Conservation (phyloP, 64 coral and sea anemone species). For the Montipora sp. region DNA sequence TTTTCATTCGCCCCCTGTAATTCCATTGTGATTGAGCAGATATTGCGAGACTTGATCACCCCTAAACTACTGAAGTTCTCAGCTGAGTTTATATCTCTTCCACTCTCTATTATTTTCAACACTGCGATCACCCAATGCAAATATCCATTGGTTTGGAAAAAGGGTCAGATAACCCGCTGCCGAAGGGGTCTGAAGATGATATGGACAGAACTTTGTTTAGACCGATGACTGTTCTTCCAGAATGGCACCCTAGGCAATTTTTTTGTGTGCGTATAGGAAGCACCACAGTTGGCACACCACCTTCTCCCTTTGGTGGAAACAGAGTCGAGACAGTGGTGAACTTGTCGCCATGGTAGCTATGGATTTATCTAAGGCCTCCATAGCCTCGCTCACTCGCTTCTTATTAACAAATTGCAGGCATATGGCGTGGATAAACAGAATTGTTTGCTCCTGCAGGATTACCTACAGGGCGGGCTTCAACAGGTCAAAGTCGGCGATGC, state of each 20-base stretch:
- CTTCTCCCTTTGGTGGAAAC: constrained; percentile 4
- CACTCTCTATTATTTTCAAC: not conserved
- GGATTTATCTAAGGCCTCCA: constrained; percentile 29
- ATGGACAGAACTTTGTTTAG: constrained; percentile 17
- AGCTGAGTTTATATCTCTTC: not conserved
- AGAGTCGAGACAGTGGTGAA: not conserved
- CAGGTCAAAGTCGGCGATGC: not conserved
- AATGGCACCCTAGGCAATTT: not conserved
- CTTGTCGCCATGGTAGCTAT: constrained; percentile 22
- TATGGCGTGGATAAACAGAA: not conserved
- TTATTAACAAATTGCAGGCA: no score
- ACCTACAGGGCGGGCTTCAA: not conserved
- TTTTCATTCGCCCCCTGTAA: not conserved
- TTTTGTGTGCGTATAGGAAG: not conserved
- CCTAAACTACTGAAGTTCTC: not conserved
- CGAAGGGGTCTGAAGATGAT: not conserved
- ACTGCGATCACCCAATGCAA: not conserved
- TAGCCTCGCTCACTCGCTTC: not conserved
- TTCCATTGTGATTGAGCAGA: not conserved
- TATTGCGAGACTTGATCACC: not conserved
- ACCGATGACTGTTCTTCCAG: constrained; percentile 26
- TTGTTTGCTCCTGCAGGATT: not conserved
- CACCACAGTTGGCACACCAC: constrained; percentile 1
- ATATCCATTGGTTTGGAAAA: not conserved
- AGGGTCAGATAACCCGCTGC: not conserved